Evolutionary conservation across 2,797 vertebrate species (phyloP).

Genomic region (Natrix natrix): DNA sequence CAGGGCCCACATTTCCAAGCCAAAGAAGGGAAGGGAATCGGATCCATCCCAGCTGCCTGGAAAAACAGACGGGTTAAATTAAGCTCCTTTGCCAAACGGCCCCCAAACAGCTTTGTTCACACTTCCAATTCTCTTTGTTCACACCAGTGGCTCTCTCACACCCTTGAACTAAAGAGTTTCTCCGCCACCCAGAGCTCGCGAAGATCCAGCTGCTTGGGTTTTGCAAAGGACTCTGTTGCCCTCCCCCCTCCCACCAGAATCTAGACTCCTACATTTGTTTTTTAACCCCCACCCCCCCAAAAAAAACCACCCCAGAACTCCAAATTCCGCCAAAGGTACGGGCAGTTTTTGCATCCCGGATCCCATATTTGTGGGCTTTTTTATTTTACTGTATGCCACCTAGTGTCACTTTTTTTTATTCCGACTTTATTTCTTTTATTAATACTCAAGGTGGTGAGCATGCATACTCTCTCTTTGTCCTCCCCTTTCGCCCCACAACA

Average conservation of each 20-base stretch:
- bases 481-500: neutral
- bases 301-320: neutral
- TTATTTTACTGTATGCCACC: neutral
- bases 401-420: neutral
- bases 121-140: neutral
- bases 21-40: neutral
- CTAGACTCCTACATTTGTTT: neutral
- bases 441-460: neutral
- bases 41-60: neutral
- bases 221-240: neutral
- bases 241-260: neutral
- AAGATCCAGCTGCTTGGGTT: neutral
- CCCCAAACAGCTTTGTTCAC: conserved; percentile 2
- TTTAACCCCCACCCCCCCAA: neutral
- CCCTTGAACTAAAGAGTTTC: neutral
- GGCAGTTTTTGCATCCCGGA: neutral
- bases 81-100: conserved; percentile 10
- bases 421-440: neutral
- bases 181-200: neutral
- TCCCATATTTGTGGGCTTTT: neutral
- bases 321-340: neutral
- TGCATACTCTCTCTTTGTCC: neutral
- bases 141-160: neutral
- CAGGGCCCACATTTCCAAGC: neutral
- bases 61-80: neutral